These are phyloP conservation scores for Limosa lapponica DNA, from an alignment of 2,797 vertebrate genomes.

Conservation along the genomic window DNA sequence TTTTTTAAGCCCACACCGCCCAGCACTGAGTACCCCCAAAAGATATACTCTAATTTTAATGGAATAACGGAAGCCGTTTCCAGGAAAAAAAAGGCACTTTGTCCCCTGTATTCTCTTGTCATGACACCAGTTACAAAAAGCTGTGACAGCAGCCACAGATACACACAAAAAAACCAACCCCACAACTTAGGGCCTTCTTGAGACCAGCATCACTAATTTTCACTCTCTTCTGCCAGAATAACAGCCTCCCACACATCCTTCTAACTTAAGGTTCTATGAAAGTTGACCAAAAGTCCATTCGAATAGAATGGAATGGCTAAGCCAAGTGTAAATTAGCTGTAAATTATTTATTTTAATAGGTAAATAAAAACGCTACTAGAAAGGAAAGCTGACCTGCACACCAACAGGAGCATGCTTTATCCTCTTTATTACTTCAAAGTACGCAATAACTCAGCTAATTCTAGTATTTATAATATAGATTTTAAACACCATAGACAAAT, in stretches of 20 bases:
- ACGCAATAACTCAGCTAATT: neutral
- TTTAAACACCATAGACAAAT: fast-evolving
- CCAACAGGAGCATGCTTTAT: neutral
- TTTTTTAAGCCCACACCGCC: neutral
- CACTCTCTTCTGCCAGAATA: neutral
- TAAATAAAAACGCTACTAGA: neutral
- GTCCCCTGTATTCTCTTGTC: neutral
- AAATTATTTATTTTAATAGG: neutral
- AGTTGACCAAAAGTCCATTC: neutral
- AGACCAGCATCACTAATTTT: neutral
- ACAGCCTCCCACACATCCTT: neutral
- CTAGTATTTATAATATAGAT: fast-evolving
- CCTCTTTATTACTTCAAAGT: neutral
- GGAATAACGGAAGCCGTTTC: neutral
- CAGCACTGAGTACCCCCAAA: neutral
- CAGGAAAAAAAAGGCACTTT: neutral
- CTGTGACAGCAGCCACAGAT: neutral
- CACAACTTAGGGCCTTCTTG: neutral
- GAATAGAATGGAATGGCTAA: neutral
- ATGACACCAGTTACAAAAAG: neutral
- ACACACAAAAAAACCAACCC: neutral
- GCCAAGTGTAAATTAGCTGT: neutral
- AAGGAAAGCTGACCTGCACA: neutral
- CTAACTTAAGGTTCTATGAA: neutral
- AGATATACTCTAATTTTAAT: neutral